Conservation (phyloP, 2,888 invertebrate species). For the Falcaria lacertinaria region DNA sequence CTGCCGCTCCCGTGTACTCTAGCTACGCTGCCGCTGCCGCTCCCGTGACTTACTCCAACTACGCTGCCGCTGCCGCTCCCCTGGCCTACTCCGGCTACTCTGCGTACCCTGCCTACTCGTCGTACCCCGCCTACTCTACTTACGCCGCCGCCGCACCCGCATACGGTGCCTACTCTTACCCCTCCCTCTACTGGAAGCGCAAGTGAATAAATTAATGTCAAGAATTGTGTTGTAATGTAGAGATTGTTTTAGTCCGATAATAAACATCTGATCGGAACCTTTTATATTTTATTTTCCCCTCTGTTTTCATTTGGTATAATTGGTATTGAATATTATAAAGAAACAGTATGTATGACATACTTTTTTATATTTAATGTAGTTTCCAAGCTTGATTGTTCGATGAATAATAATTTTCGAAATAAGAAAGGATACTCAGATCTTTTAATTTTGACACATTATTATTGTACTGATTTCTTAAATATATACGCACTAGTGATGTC, state of each 20-base stretch:
- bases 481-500: no score
- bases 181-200: slow-evolving; percentile 8
- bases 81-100: slow-evolving; percentile 4
- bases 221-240: not conserved
- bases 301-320: no score
- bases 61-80: slow-evolving; percentile 1
- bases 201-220: slow-evolving; percentile 1
- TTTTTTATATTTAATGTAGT: no score
- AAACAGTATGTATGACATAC: no score
- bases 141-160: slow-evolving; percentile 1
- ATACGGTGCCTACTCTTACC: slow-evolving; percentile 3
- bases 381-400: no score
- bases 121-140: slow-evolving; percentile 4
- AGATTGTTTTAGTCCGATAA: not conserved
- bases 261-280: not conserved
- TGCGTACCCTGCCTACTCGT: not conserved
- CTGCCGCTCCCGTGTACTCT: not conserved
- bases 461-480: no score
- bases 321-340: no score
- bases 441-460: no score
- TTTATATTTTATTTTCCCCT: no score
- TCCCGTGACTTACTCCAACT: no score
- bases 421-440: no score
- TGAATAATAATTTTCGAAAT: no score
- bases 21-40: not conserved